Evolutionary conservation across 2,113 vertebrate genomes (phyloP).

Genomic region (Oxyura jamaicensis): DNA sequence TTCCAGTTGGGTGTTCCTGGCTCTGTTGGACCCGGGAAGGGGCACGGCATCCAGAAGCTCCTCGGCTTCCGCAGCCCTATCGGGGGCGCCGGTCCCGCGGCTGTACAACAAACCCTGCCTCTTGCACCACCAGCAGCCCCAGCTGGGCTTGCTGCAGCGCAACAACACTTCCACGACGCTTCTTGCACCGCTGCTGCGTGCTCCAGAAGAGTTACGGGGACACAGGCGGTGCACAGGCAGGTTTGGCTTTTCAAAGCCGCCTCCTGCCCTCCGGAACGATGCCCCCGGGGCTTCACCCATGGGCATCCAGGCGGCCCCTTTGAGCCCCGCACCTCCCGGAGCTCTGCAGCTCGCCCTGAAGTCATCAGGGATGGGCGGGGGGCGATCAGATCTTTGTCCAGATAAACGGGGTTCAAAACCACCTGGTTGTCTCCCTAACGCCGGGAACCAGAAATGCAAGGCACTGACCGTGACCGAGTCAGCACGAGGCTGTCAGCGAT

Average conservation of each 20-base stretch:
- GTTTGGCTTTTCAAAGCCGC: background rate
- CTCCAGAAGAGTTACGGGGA: accelerated
- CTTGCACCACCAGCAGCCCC: background rate
- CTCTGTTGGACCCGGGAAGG: background rate
- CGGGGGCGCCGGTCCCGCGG: too few relatives aligned
- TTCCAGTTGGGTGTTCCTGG: background rate
- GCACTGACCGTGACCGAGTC: background rate
- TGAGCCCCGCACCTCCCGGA: background rate
- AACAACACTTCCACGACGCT: background rate
- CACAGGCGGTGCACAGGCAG: background rate
- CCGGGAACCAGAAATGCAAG: background rate
- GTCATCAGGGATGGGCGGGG: too few relatives aligned
- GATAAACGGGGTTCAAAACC: background rate
- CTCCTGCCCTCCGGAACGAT: background rate
- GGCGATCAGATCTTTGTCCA: background rate
- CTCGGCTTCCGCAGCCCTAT: background rate
- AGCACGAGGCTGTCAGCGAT: background rate
- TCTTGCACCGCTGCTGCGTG: background rate
- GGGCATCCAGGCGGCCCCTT: background rate
- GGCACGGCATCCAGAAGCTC: background rate
- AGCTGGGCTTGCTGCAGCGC: background rate
- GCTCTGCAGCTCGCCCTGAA: background rate
- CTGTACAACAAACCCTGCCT: background rate
- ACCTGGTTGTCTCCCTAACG: background rate
- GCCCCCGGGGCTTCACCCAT: background rate